Percentiles rank a stretch among this genome's conserved stretches.
Conservation (phyloP, 2,113 vertebrate species). For the Crotalus viridis region DNA sequence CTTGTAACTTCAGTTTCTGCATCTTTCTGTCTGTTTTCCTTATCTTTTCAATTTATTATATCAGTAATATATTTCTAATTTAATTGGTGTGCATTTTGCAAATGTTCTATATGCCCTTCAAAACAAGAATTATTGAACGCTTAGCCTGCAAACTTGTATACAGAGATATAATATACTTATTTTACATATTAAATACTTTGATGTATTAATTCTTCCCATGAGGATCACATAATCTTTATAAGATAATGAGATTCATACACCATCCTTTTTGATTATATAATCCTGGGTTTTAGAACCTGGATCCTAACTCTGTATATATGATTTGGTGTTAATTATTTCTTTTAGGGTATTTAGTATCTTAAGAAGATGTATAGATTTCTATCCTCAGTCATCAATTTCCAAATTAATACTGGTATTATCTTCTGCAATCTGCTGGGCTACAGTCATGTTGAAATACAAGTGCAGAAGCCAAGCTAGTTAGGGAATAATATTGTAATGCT, state of each 20-base stretch:
- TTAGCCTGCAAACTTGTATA: slow-evolving; percentile 37
- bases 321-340: neutral
- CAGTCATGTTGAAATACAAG: neutral
- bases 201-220: neutral
- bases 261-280: neutral
- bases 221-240: neutral
- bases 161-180: neutral
- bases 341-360: neutral
- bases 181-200: neutral
- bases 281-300: neutral
- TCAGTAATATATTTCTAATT: slow-evolving; percentile 3
- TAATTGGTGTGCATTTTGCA: slow-evolving; percentile 27
- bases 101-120: slow-evolving; percentile 29
- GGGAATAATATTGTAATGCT: neutral
- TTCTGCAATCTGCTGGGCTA: neutral
- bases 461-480: neutral
- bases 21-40: slow-evolving; percentile 32
- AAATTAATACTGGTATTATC: neutral
- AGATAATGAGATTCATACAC: neutral
- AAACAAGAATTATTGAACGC: slow-evolving; percentile 26
- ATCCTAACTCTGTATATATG: neutral
- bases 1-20: slow-evolving; percentile 48
- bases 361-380: neutral
- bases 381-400: neutral
- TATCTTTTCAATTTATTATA: slow-evolving; percentile 26